A percentile compares a stretch with the other conserved stretches of the same genome.
Evolutionary conservation across 1,140 invertebrate genomes (phyloP).

Genomic region (Calycopis cecrops): DNA sequence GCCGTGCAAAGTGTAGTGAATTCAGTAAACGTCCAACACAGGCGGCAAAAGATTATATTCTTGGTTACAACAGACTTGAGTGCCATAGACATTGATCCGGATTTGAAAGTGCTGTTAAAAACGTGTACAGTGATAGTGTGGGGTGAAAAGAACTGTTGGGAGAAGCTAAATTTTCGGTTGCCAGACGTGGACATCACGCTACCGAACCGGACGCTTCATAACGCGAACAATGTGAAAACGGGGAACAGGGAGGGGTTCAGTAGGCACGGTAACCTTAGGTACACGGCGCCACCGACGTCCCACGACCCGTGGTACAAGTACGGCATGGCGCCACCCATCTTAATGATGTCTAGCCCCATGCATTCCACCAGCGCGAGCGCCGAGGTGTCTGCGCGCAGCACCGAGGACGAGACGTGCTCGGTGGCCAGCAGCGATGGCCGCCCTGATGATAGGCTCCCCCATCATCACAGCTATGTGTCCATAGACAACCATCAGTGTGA

Average conservation of each 20-base stretch:
- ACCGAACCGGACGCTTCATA: conserved; percentile 73
- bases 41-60: conserved; percentile 85
- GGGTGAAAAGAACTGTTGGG: conserved; percentile 92
- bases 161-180: conserved; percentile 91
- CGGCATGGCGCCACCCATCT: conserved; percentile 65
- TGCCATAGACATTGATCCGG: conserved; percentile 85
- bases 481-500: conserved; percentile 72
- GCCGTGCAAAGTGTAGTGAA: conserved; percentile 85
- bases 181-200: conserved; percentile 80
- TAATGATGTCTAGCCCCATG: conserved; percentile 71
- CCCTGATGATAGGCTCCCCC: conserved; percentile 62
- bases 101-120: conserved; percentile 87
- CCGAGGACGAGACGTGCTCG: conserved; percentile 72
- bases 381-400: conserved; percentile 69
- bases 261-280: conserved; percentile 68
- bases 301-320: conserved; percentile 74
- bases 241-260: conserved; percentile 63
- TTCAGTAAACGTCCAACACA: conserved; percentile 80
- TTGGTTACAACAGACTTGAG: conserved; percentile 78
- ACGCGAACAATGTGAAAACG: conserved; percentile 62
- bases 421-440: conserved; percentile 67
- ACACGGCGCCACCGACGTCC: conserved; percentile 70
- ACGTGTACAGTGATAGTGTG: conserved; percentile 90
- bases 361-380: conserved; percentile 69
- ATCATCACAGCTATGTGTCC: conserved; percentile 72